Evolutionary conservation across 1,140 invertebrate genomes (phyloP).

Genomic region (Akabosia matsudoensis): DNA sequence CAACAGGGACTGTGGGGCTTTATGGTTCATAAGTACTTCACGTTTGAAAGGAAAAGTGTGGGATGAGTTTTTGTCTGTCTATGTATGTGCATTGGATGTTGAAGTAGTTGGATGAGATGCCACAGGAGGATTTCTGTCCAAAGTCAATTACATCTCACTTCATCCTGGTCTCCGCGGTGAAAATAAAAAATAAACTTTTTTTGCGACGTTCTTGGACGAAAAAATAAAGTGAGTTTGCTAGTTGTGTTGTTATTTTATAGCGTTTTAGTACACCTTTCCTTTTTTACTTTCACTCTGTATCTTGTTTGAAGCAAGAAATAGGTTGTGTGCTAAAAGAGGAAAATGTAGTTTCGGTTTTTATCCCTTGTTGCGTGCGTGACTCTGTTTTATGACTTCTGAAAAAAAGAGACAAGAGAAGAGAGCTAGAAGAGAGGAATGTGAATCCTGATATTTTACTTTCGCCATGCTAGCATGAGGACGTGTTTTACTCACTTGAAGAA

Average conservation of each 20-base stretch:
- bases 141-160: conserved; percentile 29
- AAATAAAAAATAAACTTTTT: conserved; percentile 10
- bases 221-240: too few relatives aligned
- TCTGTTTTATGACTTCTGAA: background rate
- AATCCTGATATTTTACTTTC: background rate
- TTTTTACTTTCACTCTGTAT: too few relatives aligned
- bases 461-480: too few relatives aligned
- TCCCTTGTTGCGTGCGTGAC: background rate
- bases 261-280: too few relatives aligned
- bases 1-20: too few relatives aligned
- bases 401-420: background rate
- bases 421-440: background rate
- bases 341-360: background rate
- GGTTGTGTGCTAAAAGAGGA: too few relatives aligned
- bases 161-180: background rate
- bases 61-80: background rate
- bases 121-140: conserved; percentile 17
- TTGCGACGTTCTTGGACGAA: too few relatives aligned
- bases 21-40: too few relatives aligned
- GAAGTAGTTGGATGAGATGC: background rate
- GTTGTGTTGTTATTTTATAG: too few relatives aligned
- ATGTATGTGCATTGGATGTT: background rate
- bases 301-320: too few relatives aligned
- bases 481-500: too few relatives aligned
- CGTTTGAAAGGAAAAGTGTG: too few relatives aligned